Evolutionary conservation across 2,797 vertebrate genomes (phyloP).

Genomic region (Sebastes elongatus): DNA sequence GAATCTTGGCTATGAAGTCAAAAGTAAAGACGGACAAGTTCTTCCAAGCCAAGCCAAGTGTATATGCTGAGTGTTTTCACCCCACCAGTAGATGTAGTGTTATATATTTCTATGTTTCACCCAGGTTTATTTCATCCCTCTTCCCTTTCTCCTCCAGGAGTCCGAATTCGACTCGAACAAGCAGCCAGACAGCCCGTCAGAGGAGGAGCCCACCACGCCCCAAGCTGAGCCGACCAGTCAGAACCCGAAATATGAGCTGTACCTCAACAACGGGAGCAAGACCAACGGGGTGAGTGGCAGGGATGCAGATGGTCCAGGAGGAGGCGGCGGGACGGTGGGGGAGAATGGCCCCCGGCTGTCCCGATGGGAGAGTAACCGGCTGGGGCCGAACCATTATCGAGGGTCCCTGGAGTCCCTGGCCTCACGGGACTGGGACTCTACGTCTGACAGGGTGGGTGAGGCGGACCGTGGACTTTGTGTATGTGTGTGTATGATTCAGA

Average conservation of each 20-base stretch:
- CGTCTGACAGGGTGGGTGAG: slow-evolving; percentile 72
- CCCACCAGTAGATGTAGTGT: neutral
- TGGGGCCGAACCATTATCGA: slow-evolving; percentile 54
- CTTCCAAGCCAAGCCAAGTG: neutral
- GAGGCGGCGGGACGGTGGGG: slow-evolving; percentile 15
- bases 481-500: neutral
- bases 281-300: slow-evolving; percentile 67
- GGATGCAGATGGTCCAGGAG: slow-evolving; percentile 55
- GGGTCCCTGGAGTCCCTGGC: slow-evolving; percentile 79
- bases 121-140: neutral
- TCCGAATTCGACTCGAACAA: slow-evolving; percentile 67
- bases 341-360: slow-evolving; percentile 64
- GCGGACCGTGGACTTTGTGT: neutral
- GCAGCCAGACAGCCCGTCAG: slow-evolving; percentile 65
- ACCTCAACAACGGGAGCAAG: slow-evolving; percentile 64
- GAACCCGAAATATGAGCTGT: slow-evolving; percentile 78
- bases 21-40: neutral
- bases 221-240: neutral
- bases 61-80: neutral
- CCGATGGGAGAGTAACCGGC: slow-evolving; percentile 66
- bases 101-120: neutral
- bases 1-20: neutral
- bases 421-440: slow-evolving; percentile 73
- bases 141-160: slow-evolving; percentile 58
- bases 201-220: slow-evolving; percentile 61